Conservation (phyloP, 2,113 vertebrate genomes). For the Pongo pygmaeus region DNA sequence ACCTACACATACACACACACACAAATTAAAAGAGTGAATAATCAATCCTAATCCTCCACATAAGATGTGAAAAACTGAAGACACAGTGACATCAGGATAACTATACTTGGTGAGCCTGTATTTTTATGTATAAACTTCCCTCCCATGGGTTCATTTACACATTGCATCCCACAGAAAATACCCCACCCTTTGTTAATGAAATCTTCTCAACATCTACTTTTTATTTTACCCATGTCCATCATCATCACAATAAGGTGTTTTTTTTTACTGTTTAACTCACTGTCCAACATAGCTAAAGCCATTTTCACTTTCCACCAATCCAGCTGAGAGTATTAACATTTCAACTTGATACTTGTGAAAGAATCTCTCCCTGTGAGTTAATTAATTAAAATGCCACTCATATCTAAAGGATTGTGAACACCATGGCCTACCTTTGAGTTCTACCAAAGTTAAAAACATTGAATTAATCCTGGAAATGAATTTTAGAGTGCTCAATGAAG, state of each 20-base stretch:
- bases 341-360: neutral
- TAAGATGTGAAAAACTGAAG: neutral
- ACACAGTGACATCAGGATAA: neutral
- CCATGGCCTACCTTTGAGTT: neutral
- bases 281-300: neutral
- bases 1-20: neutral
- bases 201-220: neutral
- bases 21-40: neutral
- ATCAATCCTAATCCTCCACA: neutral
- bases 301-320: neutral
- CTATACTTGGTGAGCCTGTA: neutral
- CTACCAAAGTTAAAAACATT: neutral
- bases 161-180: neutral
- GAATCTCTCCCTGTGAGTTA: neutral
- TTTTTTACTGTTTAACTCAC: neutral
- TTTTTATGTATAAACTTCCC: neutral
- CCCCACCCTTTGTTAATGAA: neutral
- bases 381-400: neutral
- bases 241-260: neutral
- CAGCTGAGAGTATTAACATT: neutral
- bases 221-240: neutral
- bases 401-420: neutral
- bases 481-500: neutral
- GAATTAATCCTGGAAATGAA: slow-evolving; percentile 47
- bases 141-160: too few relatives aligned